Conservation (phyloP, 2,113 vertebrate species). For the Azemiops feae region DNA sequence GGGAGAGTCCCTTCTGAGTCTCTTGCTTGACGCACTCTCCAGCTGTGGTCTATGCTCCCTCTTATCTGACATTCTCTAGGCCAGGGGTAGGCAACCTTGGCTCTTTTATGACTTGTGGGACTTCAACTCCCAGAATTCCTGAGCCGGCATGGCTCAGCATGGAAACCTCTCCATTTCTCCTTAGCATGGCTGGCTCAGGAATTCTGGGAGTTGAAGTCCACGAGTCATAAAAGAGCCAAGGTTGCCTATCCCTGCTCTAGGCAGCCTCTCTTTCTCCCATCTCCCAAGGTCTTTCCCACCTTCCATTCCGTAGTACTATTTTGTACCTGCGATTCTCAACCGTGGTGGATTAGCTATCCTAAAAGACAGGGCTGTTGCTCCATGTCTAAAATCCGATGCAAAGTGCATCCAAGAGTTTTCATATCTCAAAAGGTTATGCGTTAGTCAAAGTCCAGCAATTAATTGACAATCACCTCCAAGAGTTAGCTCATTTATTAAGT, state of each 20-base stretch:
- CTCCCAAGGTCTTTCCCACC: background rate
- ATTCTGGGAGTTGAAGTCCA: no score
- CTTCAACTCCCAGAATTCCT: no score
- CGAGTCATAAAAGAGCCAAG: no score
- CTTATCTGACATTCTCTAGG: background rate
- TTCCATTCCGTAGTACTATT: background rate
- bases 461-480: background rate
- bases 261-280: background rate
- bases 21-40: background rate
- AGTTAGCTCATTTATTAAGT: background rate
- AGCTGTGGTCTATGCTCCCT: background rate
- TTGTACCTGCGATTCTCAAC: background rate
- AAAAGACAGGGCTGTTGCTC: background rate
- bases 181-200: no score
- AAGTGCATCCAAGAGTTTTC: background rate
- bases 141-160: no score
- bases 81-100: background rate
- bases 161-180: no score
- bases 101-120: no score
- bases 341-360: background rate
- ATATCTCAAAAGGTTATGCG: background rate
- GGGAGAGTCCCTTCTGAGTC: background rate
- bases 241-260: background rate
- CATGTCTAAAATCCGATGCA: background rate
- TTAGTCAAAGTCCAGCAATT: background rate